Evolutionary conservation across 2,113 vertebrate genomes (phyloP).

Genomic region (Rallus limicola): DNA sequence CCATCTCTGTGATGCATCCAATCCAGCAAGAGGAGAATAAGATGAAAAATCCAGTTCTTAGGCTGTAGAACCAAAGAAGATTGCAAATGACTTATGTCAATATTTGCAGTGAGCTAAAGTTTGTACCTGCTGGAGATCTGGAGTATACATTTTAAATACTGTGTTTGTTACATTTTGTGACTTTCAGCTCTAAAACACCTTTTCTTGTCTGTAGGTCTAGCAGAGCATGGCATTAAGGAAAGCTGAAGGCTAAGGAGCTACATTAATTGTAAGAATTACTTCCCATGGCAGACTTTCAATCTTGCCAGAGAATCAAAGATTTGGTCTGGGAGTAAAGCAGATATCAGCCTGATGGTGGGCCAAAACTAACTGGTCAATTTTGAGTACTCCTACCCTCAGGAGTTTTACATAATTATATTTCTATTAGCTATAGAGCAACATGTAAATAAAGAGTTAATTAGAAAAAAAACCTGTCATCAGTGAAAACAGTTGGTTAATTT

Average conservation of each 20-base stretch:
- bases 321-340: neutral
- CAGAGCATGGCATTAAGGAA: neutral
- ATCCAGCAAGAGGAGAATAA: neutral
- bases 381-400: neutral
- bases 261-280: neutral
- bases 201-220: neutral
- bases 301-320: neutral
- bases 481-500: neutral
- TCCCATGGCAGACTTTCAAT: neutral
- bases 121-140: neutral
- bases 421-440: neutral
- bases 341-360: neutral
- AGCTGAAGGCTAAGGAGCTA: neutral
- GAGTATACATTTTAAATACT: neutral
- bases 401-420: neutral
- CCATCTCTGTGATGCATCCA: rapidly evolving
- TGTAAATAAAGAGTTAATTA: neutral
- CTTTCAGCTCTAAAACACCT: neutral
- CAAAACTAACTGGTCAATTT: neutral
- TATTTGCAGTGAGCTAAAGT: neutral
- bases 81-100: neutral
- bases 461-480: rapidly evolving
- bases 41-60: neutral
- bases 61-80: neutral
- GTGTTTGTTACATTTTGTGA: neutral